Percentiles rank a stretch among this genome's conserved stretches.
Evolutionary conservation across 2,888 invertebrate species (phyloP).

Genomic region (Drosophila lacicola): DNA sequence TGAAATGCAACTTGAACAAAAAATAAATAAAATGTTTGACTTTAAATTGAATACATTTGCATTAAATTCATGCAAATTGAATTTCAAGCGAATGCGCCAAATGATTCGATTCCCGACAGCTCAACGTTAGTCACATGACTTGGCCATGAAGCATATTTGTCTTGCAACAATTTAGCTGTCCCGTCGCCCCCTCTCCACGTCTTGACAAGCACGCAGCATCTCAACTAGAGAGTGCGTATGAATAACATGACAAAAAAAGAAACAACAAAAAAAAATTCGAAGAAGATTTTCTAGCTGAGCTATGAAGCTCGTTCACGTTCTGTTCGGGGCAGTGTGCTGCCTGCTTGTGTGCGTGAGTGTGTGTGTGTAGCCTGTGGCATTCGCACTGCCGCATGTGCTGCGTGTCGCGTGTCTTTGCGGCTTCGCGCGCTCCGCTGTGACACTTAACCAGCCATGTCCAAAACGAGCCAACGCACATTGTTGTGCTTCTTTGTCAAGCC

Average conservation of each 20-base stretch:
- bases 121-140: neutral
- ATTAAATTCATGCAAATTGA: conserved; percentile 4
- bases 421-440: conserved; percentile 36
- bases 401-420: conserved; percentile 18
- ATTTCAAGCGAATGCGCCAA: neutral
- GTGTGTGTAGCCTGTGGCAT: conserved; percentile 27
- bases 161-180: neutral
- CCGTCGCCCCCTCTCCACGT: neutral
- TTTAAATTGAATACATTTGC: conserved; percentile 20
- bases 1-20: neutral
- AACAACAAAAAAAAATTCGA: conserved; percentile 5
- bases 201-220: conserved; percentile 11
- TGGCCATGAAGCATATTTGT: conserved; percentile 14
- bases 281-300: conserved; percentile 21
- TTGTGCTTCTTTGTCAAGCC: conserved; percentile 21
- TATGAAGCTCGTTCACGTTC: conserved; percentile 7
- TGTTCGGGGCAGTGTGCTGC: neutral
- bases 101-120: neutral
- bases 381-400: conserved; percentile 6
- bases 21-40: neutral
- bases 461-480: conserved; percentile 51
- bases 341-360: neutral
- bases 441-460: conserved; percentile 44
- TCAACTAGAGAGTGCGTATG: neutral
- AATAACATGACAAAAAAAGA: neutral